phyloP scores from a whole-genome alignment of 2,797 vertebrate species.

The Argentina silus region DNA sequence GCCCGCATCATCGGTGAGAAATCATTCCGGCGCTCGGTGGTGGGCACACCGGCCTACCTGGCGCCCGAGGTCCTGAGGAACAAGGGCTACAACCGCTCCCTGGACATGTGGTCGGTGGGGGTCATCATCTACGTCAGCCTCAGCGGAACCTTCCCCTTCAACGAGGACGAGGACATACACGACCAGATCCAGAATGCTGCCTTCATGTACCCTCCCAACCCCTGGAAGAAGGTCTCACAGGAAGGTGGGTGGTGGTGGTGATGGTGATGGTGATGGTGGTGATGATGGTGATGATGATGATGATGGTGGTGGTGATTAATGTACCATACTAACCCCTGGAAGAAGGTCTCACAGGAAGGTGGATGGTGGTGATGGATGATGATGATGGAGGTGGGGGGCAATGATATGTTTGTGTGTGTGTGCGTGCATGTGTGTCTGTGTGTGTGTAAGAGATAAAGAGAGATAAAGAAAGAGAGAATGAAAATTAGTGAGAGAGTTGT shows the following conservation, averaged over 20 bases:
- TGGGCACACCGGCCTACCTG: conserved; percentile 94
- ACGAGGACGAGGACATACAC: conserved; percentile 97
- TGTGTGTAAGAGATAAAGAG: background rate
- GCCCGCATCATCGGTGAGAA: conserved; percentile 97
- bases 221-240: conserved; percentile 93
- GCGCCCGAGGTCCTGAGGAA: conserved; percentile 95
- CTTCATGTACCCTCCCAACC: conserved; percentile 98
- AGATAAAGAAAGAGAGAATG: background rate
- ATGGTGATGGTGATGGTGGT: too few species aligned
- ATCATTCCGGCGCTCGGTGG: conserved; percentile 94
- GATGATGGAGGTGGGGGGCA: background rate
- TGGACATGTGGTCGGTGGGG: conserved; percentile 99
- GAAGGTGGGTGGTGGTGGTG: conserved; percentile 40
- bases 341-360: conserved; percentile 85
- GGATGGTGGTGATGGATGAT: background rate
- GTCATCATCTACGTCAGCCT: conserved; percentile 97
- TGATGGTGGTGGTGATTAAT: conserved; percentile 76
- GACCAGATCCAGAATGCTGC: conserved; percentile 98
- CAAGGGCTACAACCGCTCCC: conserved; percentile 95
- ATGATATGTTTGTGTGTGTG: background rate
- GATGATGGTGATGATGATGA: too few species aligned
- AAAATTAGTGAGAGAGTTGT: background rate
- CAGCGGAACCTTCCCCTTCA: conserved; percentile 96
- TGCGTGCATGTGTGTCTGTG: background rate
- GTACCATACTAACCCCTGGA: conserved; percentile 98